Evolutionary conservation across 2,888 invertebrate genomes (phyloP).

Genomic region (Cryptus armator): DNA sequence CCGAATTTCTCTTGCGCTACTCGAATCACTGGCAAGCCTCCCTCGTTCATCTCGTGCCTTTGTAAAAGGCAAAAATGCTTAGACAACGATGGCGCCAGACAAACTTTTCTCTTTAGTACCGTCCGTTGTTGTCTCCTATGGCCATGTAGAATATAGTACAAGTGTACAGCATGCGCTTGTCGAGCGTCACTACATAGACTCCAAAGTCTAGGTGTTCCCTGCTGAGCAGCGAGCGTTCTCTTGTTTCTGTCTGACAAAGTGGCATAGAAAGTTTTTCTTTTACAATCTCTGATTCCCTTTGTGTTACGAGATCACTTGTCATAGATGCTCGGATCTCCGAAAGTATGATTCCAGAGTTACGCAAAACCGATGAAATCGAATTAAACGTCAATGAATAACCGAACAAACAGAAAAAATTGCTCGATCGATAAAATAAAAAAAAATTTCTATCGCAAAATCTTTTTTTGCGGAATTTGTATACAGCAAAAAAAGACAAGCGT

Average conservation of each 20-base stretch:
- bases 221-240: background rate
- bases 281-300: slow-evolving; percentile 26
- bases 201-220: background rate
- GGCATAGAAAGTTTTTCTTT: background rate
- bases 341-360: background rate
- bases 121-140: background rate
- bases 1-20: background rate
- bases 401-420: too few species aligned
- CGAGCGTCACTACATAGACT: slow-evolving; percentile 1
- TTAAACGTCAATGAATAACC: too few species aligned
- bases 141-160: background rate
- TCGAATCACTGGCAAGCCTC: slow-evolving; percentile 29
- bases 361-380: too few species aligned
- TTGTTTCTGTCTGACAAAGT: background rate
- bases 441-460: background rate
- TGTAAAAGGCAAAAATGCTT: slow-evolving; percentile 35
- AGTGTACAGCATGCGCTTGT: background rate
- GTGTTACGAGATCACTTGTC: background rate
- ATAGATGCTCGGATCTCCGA: background rate
- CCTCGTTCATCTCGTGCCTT: slow-evolving; percentile 25
- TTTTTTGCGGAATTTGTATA: background rate
- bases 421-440: background rate
- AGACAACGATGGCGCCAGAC: slow-evolving; percentile 16
- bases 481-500: background rate
- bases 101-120: slow-evolving; percentile 33